Percentiles rank a stretch among this genome's conserved stretches.
Evolutionary conservation across 2,797 vertebrate species (phyloP).

Genomic region (Orestias chungarensis): DNA sequence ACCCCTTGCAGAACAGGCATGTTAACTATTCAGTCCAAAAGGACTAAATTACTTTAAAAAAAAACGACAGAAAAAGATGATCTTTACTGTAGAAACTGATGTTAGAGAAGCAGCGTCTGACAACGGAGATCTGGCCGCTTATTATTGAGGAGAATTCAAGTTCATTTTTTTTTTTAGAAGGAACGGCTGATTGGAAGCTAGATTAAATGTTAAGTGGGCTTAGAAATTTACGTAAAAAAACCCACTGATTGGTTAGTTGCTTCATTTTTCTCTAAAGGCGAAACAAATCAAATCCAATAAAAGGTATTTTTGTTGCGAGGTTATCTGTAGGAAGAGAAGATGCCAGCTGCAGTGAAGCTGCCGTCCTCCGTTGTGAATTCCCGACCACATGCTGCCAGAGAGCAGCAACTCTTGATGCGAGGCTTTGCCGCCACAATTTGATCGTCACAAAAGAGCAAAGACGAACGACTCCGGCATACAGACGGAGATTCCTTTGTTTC

Average conservation of each 20-base stretch:
- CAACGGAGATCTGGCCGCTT: neutral
- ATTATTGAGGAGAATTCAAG: neutral
- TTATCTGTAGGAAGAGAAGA: neutral
- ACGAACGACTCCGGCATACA: neutral
- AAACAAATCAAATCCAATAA: neutral
- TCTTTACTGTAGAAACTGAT: neutral
- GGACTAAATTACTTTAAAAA: neutral
- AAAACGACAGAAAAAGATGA: neutral
- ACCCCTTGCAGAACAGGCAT: too few species aligned
- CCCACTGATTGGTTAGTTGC: neutral
- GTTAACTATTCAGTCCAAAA: neutral
- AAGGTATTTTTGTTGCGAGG: too few species aligned
- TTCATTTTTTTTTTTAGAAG: neutral
- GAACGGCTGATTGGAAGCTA: neutral
- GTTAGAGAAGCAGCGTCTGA: neutral
- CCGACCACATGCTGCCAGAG: neutral
- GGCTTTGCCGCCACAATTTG: neutral
- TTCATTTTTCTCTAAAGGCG: neutral
- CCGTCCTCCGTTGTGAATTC: neutral
- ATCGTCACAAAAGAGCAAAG: neutral
- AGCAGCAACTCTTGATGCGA: neutral
- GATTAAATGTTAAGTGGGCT: neutral
- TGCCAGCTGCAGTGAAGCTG: neutral
- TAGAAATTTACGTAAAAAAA: neutral
- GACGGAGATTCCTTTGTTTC: slow-evolving; percentile 1